phyloP scores from a whole-genome alignment of 2,797 vertebrate genomes.

The Remorina albescens region DNA sequence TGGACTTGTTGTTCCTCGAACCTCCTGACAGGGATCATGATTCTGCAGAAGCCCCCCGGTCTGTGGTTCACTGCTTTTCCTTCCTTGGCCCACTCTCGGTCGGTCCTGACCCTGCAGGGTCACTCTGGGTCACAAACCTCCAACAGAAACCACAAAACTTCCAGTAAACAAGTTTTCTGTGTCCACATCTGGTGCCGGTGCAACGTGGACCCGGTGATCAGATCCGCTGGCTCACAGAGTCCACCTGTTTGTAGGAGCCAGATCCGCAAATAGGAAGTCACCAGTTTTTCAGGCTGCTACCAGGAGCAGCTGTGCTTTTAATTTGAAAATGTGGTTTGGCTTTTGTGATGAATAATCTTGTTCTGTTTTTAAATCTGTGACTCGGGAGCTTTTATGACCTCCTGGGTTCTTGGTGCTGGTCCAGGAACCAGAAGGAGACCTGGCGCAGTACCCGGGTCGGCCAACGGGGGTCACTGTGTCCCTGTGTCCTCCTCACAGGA shows the following conservation, averaged over 20 bases:
- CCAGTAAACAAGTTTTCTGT: constrained; percentile 69
- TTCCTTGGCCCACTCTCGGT: too few relatives aligned
- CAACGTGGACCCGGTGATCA: constrained; percentile 56
- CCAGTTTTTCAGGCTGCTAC: constrained; percentile 47
- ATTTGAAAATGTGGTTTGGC: constrained; percentile 11
- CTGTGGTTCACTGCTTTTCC: too few relatives aligned
- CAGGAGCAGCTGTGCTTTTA: constrained; percentile 6
- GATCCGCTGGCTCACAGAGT: constrained; percentile 37
- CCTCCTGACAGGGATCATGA: too few relatives aligned
- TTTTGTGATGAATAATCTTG: constrained; percentile 23
- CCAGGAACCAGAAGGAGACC: constrained; percentile 58
- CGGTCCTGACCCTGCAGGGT: too few relatives aligned
- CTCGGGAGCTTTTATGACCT: constrained; percentile 41
- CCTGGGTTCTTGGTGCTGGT: constrained; percentile 35
- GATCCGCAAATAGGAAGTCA: constrained; percentile 1
- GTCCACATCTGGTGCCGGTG: constrained; percentile 83
- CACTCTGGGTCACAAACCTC: background rate
- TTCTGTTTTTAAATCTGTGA: constrained; percentile 10
- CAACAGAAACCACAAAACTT: constrained; percentile 22
- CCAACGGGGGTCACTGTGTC: constrained; percentile 52
- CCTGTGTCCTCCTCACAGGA: background rate
- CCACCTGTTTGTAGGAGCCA: constrained; percentile 57
- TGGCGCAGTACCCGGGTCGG: background rate
- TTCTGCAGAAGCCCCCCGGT: too few relatives aligned
- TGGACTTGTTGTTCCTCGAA: too few relatives aligned